These are phyloP conservation scores for Diorhabda carinulata DNA, from an alignment of 1,140 invertebrate genomes.

Conservation along the genomic window DNA sequence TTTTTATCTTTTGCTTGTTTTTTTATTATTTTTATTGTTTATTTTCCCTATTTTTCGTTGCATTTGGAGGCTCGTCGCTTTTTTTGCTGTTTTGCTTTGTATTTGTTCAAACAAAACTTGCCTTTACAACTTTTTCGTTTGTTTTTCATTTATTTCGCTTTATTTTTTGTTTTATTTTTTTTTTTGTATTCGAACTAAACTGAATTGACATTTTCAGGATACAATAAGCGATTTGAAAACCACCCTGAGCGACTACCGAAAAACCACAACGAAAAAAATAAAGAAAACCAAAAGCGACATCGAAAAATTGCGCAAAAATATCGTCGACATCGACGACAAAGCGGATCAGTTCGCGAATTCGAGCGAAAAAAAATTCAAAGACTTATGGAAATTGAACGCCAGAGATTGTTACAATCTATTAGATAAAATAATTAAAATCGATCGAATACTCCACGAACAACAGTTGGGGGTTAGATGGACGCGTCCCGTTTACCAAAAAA, in stretches of 20 bases:
- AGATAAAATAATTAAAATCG: constrained; percentile 57
- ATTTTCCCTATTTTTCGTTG: too few relatives aligned
- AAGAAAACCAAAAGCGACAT: constrained; percentile 54
- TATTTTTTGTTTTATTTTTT: too few relatives aligned
- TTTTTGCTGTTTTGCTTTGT: too few relatives aligned
- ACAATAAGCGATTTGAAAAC: background rate
- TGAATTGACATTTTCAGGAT: background rate
- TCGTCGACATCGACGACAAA: constrained; percentile 63
- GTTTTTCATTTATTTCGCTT: too few relatives aligned
- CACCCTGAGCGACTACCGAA: constrained; percentile 52
- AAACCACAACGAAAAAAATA: constrained; percentile 46
- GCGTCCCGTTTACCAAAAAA: constrained; percentile 32
- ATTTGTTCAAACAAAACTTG: too few relatives aligned
- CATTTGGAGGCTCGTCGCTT: too few relatives aligned
- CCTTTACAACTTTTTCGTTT: too few relatives aligned
- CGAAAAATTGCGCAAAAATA: constrained; percentile 58
- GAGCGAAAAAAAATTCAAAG: constrained; percentile 55
- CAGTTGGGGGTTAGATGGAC: constrained; percentile 62
- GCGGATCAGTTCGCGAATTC: constrained; percentile 60
- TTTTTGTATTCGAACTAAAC: too few relatives aligned
- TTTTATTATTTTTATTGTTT: too few relatives aligned
- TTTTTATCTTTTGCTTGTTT: too few relatives aligned
- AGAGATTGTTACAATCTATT: constrained; percentile 56
- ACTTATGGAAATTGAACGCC: constrained; percentile 66
- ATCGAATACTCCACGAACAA: constrained; percentile 65